These are phyloP conservation scores for Eugnorisma glareosa DNA, from an alignment of 2,888 invertebrate species.

Conservation along the genomic window DNA sequence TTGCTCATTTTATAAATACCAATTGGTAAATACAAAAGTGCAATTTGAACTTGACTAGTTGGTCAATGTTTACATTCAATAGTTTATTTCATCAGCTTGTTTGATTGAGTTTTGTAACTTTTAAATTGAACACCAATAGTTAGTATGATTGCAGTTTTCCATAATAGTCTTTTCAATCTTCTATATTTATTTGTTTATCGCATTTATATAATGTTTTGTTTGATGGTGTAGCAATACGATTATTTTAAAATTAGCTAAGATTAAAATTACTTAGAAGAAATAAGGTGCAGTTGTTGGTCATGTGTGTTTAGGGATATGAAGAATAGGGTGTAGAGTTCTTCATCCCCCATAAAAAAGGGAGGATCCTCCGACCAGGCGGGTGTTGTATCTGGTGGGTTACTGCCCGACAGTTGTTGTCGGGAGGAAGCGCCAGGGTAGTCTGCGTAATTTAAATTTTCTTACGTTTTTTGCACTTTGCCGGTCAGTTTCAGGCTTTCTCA, in stretches of 20 bases:
- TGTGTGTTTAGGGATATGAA: background rate
- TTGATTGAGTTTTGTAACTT: slow-evolving; percentile 4
- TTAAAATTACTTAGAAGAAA: background rate
- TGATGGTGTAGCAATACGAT: background rate
- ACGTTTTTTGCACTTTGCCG: too few species aligned
- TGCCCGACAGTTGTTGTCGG: too few species aligned
- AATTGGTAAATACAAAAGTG: background rate
- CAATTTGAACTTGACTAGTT: background rate
- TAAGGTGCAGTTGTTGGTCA: too few species aligned
- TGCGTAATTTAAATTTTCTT: too few species aligned
- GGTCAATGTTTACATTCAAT: background rate
- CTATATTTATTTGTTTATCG: background rate
- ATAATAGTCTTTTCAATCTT: slow-evolving; percentile 9
- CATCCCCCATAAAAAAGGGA: background rate
- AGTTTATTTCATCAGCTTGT: background rate
- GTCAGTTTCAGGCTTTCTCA: too few species aligned
- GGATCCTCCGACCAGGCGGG: background rate
- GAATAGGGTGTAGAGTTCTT: background rate
- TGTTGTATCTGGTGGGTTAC: background rate
- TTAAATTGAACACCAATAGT: slow-evolving; percentile 13
- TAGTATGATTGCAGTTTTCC: slow-evolving; percentile 23
- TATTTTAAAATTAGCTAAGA: background rate
- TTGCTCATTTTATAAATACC: background rate
- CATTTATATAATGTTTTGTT: background rate
- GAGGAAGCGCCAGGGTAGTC: too few species aligned